Evolutionary conservation across 2,888 invertebrate genomes (phyloP).

Genomic region (Arenicola marina): DNA sequence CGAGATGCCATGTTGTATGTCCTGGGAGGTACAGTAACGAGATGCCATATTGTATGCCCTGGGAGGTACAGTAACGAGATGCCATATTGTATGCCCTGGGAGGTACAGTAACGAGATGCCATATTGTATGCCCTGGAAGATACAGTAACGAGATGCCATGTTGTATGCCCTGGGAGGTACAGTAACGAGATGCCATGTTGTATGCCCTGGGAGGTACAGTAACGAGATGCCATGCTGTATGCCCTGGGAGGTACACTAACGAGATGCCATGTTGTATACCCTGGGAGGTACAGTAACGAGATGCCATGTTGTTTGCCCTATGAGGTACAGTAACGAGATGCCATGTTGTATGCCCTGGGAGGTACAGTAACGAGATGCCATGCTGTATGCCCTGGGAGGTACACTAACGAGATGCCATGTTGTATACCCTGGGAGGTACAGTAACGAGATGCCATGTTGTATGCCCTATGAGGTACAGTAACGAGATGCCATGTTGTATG

Average conservation of each 20-base stretch:
- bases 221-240: constrained; percentile 81
- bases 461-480: constrained; percentile 91
- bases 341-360: constrained; percentile 88
- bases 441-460: constrained; percentile 80
- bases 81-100: constrained; percentile 88
- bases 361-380: constrained; percentile 80
- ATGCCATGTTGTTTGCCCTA: constrained; percentile 86
- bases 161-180: constrained; percentile 91
- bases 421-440: constrained; percentile 92
- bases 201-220: constrained; percentile 93
- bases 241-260: constrained; percentile 86
- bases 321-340: constrained; percentile 83
- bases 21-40: constrained; percentile 79
- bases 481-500: constrained; percentile 82
- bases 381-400: constrained; percentile 92
- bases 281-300: constrained; percentile 83
- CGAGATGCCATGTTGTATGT: constrained; percentile 86
- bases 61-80: constrained; percentile 82
- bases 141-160: constrained; percentile 79
- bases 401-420: constrained; percentile 75
- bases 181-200: constrained; percentile 77
- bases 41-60: constrained; percentile 89
- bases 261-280: constrained; percentile 85
- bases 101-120: constrained; percentile 78
- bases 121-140: constrained; percentile 88